Conservation (phyloP, 35 echinoderm and acorn worm species). For the Lytechinus pictus region DNA sequence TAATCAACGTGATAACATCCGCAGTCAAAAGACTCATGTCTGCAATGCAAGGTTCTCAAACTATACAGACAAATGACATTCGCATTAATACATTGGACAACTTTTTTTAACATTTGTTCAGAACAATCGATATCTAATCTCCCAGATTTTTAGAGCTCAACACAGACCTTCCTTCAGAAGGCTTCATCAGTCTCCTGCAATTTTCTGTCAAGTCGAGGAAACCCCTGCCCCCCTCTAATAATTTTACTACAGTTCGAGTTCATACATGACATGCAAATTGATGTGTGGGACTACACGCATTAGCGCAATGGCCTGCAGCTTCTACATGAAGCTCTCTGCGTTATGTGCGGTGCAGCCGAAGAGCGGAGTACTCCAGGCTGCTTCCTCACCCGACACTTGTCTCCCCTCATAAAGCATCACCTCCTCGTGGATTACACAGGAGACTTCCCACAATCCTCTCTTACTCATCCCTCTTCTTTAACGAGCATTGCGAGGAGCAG, state of each 20-base stretch:
- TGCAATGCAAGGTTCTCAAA: background rate
- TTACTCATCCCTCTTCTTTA: conserved; percentile 2
- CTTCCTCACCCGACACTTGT: conserved; percentile 16
- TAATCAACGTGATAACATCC: background rate
- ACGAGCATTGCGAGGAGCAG: background rate
- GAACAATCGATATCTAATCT: background rate
- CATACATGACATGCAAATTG: background rate
- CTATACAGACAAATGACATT: background rate
- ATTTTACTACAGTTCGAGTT: background rate
- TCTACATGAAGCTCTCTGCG: background rate
- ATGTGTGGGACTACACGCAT: background rate
- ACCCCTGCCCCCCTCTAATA: background rate
- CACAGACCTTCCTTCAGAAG: background rate
- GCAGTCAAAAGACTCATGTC: background rate
- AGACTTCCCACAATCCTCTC: conserved; percentile 16
- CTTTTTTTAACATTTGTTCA: background rate
- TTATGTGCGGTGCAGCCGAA: background rate
- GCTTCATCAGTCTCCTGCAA: background rate
- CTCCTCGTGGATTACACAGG: conserved; percentile 8
- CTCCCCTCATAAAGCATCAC: background rate
- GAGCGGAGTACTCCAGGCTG: background rate
- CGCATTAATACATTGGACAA: background rate
- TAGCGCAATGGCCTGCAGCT: background rate
- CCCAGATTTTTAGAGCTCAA: background rate
- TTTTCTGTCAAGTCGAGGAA: background rate